Conservation (phyloP, 2,888 invertebrate genomes). For the Steinernema hermaphroditum region DNA sequence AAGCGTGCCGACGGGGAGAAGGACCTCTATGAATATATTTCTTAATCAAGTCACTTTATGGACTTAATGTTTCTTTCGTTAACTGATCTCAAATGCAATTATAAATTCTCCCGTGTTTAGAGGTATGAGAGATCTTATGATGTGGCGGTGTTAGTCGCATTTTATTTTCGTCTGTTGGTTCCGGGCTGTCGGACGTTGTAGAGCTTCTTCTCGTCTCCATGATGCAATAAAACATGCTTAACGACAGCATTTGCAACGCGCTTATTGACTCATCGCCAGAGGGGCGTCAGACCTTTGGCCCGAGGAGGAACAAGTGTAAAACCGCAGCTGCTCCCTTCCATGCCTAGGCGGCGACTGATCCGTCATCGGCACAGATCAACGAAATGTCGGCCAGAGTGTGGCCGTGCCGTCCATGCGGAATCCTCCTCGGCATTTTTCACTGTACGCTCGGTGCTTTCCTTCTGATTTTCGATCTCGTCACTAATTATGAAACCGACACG, state of each 20-base stretch:
- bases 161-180: too few relatives aligned
- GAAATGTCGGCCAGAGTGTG: conserved; percentile 78
- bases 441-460: neutral
- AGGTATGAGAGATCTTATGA: too few relatives aligned
- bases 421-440: conserved; percentile 28
- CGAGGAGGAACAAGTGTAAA: neutral
- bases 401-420: conserved; percentile 30
- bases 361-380: neutral
- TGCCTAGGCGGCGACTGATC: neutral
- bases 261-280: too few relatives aligned
- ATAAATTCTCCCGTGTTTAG: too few relatives aligned
- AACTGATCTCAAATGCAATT: too few relatives aligned
- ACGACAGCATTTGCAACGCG: too few relatives aligned
- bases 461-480: conserved; percentile 34
- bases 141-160: too few relatives aligned
- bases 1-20: neutral
- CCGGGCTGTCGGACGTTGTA: too few relatives aligned
- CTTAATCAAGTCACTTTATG: too few relatives aligned
- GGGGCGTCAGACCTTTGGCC: neutral
- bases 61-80: neutral
- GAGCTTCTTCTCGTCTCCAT: too few relatives aligned
- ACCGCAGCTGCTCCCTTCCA: conserved; percentile 13
- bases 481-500: conserved; percentile 33
- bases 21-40: conserved; percentile 7
- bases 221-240: too few relatives aligned